phyloP scores from a whole-genome alignment of 2,113 vertebrate genomes.

The Laticauda colubrina region DNA sequence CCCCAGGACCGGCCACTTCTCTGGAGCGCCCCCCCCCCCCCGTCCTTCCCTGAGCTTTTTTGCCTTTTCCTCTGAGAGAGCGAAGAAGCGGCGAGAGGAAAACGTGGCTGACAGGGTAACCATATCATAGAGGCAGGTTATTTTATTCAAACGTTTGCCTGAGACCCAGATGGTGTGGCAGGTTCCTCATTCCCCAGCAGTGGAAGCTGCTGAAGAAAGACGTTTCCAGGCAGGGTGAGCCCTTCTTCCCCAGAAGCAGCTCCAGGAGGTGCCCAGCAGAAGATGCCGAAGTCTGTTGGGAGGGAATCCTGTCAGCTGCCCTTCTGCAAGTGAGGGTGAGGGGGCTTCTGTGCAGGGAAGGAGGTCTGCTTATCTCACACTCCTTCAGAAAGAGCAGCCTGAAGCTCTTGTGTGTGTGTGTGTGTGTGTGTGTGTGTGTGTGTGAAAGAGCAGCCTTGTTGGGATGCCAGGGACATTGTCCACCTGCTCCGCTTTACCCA shows the following conservation, averaged over 20 bases:
- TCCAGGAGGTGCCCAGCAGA: neutral
- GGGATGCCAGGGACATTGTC: neutral
- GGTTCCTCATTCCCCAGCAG: neutral
- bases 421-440: too few species aligned
- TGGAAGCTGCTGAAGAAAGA: neutral
- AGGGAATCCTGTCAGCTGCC: too few species aligned
- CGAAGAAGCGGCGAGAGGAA: neutral
- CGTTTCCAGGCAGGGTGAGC: neutral
- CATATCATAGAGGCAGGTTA: too few species aligned
- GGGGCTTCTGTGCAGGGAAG: neutral
- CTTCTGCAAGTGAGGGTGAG: neutral
- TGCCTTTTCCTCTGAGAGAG: neutral
- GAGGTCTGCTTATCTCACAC: neutral
- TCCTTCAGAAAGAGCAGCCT: neutral
- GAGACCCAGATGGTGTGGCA: neutral
- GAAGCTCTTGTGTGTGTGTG: neutral
- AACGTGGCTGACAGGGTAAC: neutral
- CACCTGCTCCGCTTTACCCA: neutral
- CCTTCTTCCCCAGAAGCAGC: too few species aligned
- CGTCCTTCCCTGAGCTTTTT: neutral
- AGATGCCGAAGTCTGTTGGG: neutral
- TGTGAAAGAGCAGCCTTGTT: neutral
- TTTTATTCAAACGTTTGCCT: neutral
- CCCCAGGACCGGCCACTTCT: too few species aligned
- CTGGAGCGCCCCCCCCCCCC: accelerated